Evolutionary conservation across 37 sponge, comb jelly and placozoan species (phyloP), one percentile per base, ranked within the genome.

Genomic region (Chondrosia reniformis): DNA sequence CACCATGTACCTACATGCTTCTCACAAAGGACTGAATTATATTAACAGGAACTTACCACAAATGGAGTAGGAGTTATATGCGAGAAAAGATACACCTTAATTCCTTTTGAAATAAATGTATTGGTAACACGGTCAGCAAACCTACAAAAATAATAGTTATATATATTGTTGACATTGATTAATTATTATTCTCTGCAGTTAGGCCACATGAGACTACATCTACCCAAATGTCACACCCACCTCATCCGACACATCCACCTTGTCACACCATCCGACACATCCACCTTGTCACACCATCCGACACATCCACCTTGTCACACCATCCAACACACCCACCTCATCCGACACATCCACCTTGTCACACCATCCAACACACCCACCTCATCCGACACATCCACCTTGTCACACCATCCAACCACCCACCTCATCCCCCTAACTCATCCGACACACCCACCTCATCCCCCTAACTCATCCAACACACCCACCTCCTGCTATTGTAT

Each of bases 61-160:
- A 85, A 99, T 33, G 99, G 99, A 57, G 99, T 99, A 27, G 96
- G 94, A 4, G 86, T 87, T 55, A 79, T 76, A 1, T 69, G 30
- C 4, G 97, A 93, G 82, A 99, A 99, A 2, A 93, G 92, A 32
- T 79, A 85, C 36, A 96, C 96, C 52, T 90, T 96, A 66, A 99
- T 77, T 3, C 84, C 86, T 33, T 83, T 94, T 69, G 87, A 79
- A 30, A 93, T 43, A 44, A 99, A 86, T 2, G 93, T 83, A 33
- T 83, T 81, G 33, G 96, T 92, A 25, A 83, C 89, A 49, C 93
- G 78, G 46, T 86, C 36, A 8, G 92, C 89, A 84, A 99, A 99
- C 67, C 98, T 97, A 44, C 15, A 46, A 72, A 46, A 56, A 12
- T 38, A 45, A n/a, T 24, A 39, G n/a, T n/a, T n/a, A n/a, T n/a